Evolutionary conservation across 2,888 invertebrate species (phyloP), one percentile per base, ranked within the genome.

Genomic region (Oxycera nigricornis): DNA sequence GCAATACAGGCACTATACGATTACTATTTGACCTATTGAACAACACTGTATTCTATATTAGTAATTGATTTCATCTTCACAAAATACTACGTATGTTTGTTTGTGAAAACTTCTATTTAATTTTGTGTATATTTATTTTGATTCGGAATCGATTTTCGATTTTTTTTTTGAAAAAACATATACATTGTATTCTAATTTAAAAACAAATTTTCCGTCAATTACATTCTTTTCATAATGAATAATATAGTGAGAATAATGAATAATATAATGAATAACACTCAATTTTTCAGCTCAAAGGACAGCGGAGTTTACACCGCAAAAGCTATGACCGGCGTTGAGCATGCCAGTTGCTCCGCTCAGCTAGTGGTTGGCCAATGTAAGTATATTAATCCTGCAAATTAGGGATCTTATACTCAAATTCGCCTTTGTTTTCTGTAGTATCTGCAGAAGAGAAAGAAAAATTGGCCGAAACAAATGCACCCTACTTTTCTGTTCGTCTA

Each of bases 261-360:
- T 39, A 39, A n/a, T n/a, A n/a, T n/a, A n/a, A n/a, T 57, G 59
- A 46, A 24, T 79, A 77, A 2, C 39, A 39, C 7, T 39, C 14
- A 39, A 39, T 39, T 11, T 50, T 50, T 50, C 50, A 86, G 88
- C 76, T 89, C 92, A 79, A 90, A 89, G 30, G 97, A 97, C 85
- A 89, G 91, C n/a, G 97, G 96, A 65, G 89, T 94, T 55, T 98
- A 98, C 84, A 94, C 95, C 0, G 95, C 95, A 59, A 90, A 94
- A 77, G 96, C 96, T 22, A 91, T 92, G 75, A 95, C 95, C 81
- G 87, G 88, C 28, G 89, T 91, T 74, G 95, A 96, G 76, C 92
- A 92, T 80, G 88, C 93, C 57, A 91, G 93, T 76, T 94, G 95
- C 84, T 94, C 95, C 50, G 94, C 95, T 76, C 94, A 94, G 86